Conservation (phyloP, 2,797 vertebrate genomes). For the Microhierax caerulescens region DNA sequence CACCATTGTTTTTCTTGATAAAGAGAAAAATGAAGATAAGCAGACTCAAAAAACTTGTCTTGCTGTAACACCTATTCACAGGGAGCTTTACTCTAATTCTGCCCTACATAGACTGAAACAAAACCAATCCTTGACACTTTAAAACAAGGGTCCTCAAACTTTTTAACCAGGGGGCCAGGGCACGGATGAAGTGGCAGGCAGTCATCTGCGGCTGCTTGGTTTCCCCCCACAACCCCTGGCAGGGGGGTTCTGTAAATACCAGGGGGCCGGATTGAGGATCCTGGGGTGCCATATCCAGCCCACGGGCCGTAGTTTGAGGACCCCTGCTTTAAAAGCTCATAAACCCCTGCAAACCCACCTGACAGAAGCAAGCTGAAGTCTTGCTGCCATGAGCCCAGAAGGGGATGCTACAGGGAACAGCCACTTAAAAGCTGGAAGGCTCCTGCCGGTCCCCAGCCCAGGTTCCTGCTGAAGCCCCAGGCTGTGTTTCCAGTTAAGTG, state of each 20-base stretch:
- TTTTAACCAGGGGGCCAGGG: no score
- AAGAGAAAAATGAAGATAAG: background rate
- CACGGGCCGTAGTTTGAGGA: no score
- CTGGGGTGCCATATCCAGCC: no score
- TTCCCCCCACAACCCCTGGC: no score
- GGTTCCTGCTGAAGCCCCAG: background rate
- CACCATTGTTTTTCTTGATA: background rate
- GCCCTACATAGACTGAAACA: background rate
- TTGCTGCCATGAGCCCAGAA: background rate
- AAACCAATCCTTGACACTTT: background rate
- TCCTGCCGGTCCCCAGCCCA: background rate
- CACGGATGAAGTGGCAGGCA: no score
- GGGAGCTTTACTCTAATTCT: background rate
- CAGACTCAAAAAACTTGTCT: background rate
- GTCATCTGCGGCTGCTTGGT: no score
- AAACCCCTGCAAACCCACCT: fast-evolving
- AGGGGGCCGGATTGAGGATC: no score
- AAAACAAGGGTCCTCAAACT: no score
- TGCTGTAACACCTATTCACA: background rate
- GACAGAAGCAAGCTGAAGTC: background rate
- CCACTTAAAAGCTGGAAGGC: background rate
- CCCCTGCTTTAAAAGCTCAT: background rate
- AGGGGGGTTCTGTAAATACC: no score
- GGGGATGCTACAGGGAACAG: background rate
- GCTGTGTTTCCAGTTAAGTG: background rate